Conservation (phyloP, 2,797 vertebrate genomes). For the Ctenopoma multispine region DNA sequence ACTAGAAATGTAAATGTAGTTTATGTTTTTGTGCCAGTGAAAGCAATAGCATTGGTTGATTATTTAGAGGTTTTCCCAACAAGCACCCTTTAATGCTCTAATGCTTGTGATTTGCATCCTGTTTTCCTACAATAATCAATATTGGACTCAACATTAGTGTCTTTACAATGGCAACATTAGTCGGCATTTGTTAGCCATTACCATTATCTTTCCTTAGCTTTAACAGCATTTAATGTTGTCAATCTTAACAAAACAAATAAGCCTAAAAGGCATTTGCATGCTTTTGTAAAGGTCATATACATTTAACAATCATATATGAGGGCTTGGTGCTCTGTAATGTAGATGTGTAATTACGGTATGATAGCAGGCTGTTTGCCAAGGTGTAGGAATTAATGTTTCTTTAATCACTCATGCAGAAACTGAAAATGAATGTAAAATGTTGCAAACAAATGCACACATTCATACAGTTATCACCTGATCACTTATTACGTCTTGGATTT, state of each 20-base stretch:
- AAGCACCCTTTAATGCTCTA: slow-evolving; percentile 9
- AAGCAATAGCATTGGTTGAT: background rate
- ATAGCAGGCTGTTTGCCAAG: too few relatives aligned
- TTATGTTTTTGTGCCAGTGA: background rate
- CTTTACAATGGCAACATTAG: too few relatives aligned
- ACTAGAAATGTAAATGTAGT: slow-evolving; percentile 2
- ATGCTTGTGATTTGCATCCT: background rate
- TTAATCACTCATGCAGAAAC: background rate
- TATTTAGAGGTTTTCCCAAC: background rate
- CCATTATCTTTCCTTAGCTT: background rate
- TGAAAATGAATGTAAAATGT: background rate
- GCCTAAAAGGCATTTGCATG: background rate
- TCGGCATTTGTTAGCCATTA: too few relatives aligned
- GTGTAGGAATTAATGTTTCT: background rate
- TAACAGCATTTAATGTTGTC: too few relatives aligned
- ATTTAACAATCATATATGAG: background rate
- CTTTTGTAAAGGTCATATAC: background rate
- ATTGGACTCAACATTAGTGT: too few relatives aligned
- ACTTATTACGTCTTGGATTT: background rate
- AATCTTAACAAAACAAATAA: background rate
- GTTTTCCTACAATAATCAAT: background rate
- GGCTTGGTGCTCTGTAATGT: background rate
- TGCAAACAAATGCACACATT: background rate
- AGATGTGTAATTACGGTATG: background rate
- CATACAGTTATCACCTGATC: background rate